Evolutionary conservation across 1,140 invertebrate species (phyloP), one percentile per base, ranked within the genome.

Genomic region (Tetragonula clypearis): DNA sequence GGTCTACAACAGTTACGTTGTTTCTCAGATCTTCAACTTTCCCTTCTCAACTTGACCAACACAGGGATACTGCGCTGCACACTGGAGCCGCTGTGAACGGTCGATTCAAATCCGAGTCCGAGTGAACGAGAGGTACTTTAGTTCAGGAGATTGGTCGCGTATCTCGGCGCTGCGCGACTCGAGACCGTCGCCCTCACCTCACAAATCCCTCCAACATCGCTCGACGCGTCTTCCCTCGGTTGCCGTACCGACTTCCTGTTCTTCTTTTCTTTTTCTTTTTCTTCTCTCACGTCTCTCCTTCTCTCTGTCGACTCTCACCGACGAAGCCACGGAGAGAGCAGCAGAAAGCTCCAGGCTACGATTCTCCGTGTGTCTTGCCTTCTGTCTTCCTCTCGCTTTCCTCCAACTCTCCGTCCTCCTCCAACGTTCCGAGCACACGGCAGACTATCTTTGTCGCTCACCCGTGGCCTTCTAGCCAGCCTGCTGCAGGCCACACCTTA

Each of bases 401-500:
- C 87, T 89, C 21, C 35, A 86, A 91, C 76, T 73, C 26, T 74
- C 66, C 35, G 84, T 65, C 68, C 26, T n/a, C 30, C 69, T 58
- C 35, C 74, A 60, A 35, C 72, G 21, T 35, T 26, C 49, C 3
- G 11, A n/a, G 6, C 23, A 35, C 35, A 41, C 35, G 35, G n/a
- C 49, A 17, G 8, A 62, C 60, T 49, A 3, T 73, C 68, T 78
- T 74, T 72, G 55, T 66, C 68, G 69, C 74, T 71, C 86, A 77
- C 35, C 35, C 30, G 66, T 21, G 56, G 77, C 76, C 19, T 69
- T 55, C 71, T 62, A 68, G 41, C 81, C 86, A 41, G 86, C 71
- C 56, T 69, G 68, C 86, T 82, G 77, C 87, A 87, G 89, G 90
- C 91, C 92, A 92, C 92, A 91, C 90, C 92, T 93, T 93, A 91